Percentiles rank a stretch among this genome's conserved stretches.
phyloP scores from a whole-genome alignment of 1,140 invertebrate genomes.

The Platyscapa corneri region DNA sequence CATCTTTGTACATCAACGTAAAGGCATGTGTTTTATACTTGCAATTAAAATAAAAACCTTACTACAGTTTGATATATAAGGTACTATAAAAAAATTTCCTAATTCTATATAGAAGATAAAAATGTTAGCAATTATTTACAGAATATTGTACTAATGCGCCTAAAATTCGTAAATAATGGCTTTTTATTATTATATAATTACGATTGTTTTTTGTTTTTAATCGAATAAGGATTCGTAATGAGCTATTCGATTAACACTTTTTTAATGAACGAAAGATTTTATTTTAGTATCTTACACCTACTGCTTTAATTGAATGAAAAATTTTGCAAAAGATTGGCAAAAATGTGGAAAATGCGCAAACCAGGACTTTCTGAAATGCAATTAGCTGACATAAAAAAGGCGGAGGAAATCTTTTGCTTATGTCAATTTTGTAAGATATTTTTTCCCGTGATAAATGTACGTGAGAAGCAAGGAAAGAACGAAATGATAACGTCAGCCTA shows the following conservation, averaged over 20 bases:
- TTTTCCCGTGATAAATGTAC: neutral
- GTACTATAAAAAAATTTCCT: too few relatives aligned
- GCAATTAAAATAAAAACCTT: too few relatives aligned
- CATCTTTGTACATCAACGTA: neutral
- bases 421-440: neutral
- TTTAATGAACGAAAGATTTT: neutral
- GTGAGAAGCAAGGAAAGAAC: neutral
- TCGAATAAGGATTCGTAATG: neutral
- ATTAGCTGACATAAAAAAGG: neutral
- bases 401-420: neutral
- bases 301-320: neutral
- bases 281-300: too few relatives aligned
- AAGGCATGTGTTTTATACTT: neutral
- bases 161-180: too few relatives aligned
- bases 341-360: neutral
- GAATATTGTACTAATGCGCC: too few relatives aligned
- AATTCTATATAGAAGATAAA: too few relatives aligned
- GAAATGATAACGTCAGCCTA: neutral
- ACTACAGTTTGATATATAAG: too few relatives aligned
- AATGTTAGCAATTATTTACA: too few relatives aligned
- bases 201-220: neutral
- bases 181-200: too few relatives aligned
- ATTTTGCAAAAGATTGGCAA: neutral
- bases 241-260: neutral
- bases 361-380: neutral